Percentiles rank a stretch among this genome's conserved stretches.
Conservation (phyloP, 2,113 vertebrate genomes). For the Pelmatolapia mariae region DNA sequence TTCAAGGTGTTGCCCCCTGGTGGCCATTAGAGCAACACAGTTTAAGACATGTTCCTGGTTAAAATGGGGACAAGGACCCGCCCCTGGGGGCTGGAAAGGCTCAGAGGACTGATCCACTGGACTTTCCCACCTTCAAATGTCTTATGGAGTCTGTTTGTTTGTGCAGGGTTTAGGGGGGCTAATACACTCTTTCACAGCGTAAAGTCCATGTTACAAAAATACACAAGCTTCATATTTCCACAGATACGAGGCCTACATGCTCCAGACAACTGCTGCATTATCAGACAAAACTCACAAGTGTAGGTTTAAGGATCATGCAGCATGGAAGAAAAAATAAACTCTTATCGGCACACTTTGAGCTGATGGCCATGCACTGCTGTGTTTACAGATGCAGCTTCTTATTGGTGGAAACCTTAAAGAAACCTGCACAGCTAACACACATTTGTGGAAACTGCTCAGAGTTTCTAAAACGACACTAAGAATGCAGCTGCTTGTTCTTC, state of each 20-base stretch:
- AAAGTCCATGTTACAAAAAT: not conserved
- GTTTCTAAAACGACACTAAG: not conserved
- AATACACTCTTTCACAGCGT: not conserved
- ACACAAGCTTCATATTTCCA: not conserved
- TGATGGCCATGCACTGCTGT: not conserved
- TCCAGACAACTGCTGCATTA: accelerated
- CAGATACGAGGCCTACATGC: accelerated
- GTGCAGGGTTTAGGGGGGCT: accelerated
- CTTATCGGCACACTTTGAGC: accelerated
- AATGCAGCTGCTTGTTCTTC: not conserved
- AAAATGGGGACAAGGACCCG: accelerated
- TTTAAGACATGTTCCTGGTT: not conserved
- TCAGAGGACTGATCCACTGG: accelerated
- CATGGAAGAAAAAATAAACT: not conserved
- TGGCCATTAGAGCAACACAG: accelerated
- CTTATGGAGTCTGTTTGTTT: not conserved
- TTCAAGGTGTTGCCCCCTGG: not conserved
- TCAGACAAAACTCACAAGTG: not conserved
- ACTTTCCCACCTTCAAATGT: not conserved
- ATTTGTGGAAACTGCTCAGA: not conserved
- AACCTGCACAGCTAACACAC: not conserved
- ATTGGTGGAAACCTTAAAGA: not conserved
- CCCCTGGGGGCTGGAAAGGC: accelerated
- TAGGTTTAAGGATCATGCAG: not conserved
- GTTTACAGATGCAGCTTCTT: not conserved